Conservation (phyloP, 2,797 vertebrate genomes). For the Galaxias olidus region DNA sequence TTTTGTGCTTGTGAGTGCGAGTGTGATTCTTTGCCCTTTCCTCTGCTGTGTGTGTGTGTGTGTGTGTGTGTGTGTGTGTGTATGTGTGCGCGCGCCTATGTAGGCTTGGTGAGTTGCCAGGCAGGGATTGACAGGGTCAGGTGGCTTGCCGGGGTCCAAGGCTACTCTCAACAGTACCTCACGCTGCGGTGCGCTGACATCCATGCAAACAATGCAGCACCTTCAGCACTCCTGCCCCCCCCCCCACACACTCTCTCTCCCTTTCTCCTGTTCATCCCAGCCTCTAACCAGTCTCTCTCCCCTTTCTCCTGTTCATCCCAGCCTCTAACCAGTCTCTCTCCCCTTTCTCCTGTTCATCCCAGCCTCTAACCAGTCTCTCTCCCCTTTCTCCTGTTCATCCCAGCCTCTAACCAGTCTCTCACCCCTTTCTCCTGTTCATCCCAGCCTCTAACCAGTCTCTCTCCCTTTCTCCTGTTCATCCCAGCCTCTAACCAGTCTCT, state of each 20-base stretch:
- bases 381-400: not conserved
- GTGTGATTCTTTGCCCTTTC: not conserved
- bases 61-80: slow-evolving; percentile 10
- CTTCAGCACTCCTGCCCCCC: slow-evolving; percentile 24
- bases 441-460: not conserved
- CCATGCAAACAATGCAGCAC: slow-evolving; percentile 51
- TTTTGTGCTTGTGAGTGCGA: not conserved
- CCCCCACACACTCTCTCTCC: slow-evolving; percentile 18
- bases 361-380: not conserved
- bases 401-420: not conserved
- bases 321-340: not conserved
- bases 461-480: not conserved
- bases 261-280: not conserved
- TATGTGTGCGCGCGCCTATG: slow-evolving; percentile 19
- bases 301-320: not conserved
- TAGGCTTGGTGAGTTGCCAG: slow-evolving; percentile 43
- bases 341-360: not conserved
- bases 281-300: not conserved
- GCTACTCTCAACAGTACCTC: slow-evolving; percentile 15
- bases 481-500: not conserved
- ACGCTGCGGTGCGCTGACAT: slow-evolving; percentile 29
- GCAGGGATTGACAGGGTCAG: slow-evolving; percentile 57
- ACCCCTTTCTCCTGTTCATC: not conserved
- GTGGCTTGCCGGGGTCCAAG: slow-evolving; percentile 46
- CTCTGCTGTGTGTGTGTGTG: slow-evolving; percentile 9